Evolutionary conservation across 2,888 invertebrate species (phyloP).

Genomic region (Phalera bucephala): DNA sequence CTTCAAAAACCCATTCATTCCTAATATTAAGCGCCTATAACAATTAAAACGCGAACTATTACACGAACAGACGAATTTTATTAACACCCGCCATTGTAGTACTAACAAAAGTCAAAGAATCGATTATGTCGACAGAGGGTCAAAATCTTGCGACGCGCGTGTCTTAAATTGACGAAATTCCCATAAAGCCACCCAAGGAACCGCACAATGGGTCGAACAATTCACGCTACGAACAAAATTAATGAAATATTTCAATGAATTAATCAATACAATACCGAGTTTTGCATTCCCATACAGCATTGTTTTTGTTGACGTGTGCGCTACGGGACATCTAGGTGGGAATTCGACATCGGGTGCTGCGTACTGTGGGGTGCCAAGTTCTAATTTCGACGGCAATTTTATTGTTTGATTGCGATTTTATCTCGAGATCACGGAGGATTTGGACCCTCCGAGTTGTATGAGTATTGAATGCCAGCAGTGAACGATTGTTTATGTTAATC

Average conservation of each 20-base stretch:
- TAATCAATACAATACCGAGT: constrained; percentile 78
- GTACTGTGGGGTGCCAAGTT: constrained; percentile 39
- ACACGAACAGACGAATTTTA: constrained; percentile 65
- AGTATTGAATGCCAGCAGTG: constrained; percentile 30
- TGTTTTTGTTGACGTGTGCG: constrained; percentile 68
- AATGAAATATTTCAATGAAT: constrained; percentile 72
- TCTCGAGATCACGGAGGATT: constrained; percentile 70
- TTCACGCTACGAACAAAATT: constrained; percentile 54
- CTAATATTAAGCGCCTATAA: constrained; percentile 50
- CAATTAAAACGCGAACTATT: constrained; percentile 64
- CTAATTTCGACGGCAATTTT: constrained; percentile 61
- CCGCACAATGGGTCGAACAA: constrained; percentile 58
- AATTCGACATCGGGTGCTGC: constrained; percentile 66
- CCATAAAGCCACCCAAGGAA: constrained; percentile 74
- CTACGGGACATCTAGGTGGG: constrained; percentile 63
- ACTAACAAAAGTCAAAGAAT: constrained; percentile 53
- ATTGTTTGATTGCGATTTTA: constrained; percentile 80
- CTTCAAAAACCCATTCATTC: background rate
- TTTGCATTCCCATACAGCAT: constrained; percentile 74
- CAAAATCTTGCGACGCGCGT: constrained; percentile 68
- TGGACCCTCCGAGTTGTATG: constrained; percentile 42
- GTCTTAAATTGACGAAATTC: constrained; percentile 74
- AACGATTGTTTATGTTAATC: constrained; percentile 22
- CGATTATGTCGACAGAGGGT: constrained; percentile 56
- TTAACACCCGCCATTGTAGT: constrained; percentile 61